Evolutionary conservation across 2,888 invertebrate genomes (phyloP).

Genomic region (Lasioglossum pauxillum): DNA sequence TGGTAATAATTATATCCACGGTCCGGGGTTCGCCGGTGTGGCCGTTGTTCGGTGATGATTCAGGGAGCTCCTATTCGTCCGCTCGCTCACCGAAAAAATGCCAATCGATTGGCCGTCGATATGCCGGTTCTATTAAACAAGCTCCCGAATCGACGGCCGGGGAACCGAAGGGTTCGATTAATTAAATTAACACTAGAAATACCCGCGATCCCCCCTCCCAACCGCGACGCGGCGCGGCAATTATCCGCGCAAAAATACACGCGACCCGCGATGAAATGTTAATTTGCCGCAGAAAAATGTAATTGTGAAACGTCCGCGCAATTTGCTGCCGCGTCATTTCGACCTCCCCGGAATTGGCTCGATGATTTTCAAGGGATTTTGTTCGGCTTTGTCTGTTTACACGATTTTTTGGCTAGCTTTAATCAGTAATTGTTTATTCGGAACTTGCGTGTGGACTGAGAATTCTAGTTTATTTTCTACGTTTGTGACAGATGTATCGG

Average conservation of each 20-base stretch:
- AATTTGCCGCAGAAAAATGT: not conserved
- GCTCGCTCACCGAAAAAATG: constrained; percentile 44
- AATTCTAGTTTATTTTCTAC: not conserved
- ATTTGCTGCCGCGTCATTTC: not conserved
- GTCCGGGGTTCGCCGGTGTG: constrained; percentile 37
- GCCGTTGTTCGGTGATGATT: constrained; percentile 66
- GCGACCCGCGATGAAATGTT: not conserved
- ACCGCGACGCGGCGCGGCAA: not conserved
- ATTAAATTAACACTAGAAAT: constrained; percentile 56
- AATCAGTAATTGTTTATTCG: not conserved
- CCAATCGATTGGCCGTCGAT: constrained; percentile 53
- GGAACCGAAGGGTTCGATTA: constrained; percentile 48
- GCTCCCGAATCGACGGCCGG: not conserved
- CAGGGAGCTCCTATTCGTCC: constrained; percentile 55
- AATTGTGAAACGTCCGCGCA: not conserved
- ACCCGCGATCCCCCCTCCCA: not conserved
- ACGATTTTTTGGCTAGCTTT: not conserved
- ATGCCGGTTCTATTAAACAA: not conserved
- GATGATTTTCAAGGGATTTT: not conserved
- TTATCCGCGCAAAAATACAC: not conserved
- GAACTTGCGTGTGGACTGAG: not conserved
- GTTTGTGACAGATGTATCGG: not conserved
- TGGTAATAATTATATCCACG: constrained; percentile 69
- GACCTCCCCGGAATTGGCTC: not conserved
- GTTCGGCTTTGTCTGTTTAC: not conserved